These are phyloP conservation scores for Trichonephila clavipes DNA, from an alignment of 1,140 invertebrate genomes.

Conservation along the genomic window DNA sequence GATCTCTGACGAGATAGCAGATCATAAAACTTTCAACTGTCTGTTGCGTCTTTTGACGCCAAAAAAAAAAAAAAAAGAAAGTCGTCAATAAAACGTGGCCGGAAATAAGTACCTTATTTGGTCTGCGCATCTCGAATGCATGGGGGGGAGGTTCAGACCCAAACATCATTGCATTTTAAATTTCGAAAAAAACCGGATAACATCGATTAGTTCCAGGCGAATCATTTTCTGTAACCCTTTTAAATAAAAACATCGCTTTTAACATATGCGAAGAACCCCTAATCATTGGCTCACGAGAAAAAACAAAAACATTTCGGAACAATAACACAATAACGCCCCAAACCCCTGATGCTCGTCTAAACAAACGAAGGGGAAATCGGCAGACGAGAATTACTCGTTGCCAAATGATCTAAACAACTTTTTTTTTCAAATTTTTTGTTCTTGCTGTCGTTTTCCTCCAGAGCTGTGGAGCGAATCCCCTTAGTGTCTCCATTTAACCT, in stretches of 20 bases:
- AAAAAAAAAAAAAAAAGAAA: no score
- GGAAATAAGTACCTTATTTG: no score
- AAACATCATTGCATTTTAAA: no score
- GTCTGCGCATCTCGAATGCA: no score
- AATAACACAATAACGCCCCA: background rate
- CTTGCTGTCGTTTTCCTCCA: background rate
- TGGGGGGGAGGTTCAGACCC: no score
- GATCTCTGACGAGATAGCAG: no score
- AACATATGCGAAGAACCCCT: background rate
- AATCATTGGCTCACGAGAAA: background rate
- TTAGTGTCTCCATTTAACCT: constrained; percentile 33
- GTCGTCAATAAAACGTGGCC: no score
- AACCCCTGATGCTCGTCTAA: background rate
- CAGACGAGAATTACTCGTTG: background rate
- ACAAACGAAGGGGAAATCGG: background rate
- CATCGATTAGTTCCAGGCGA: background rate
- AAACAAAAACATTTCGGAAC: no score
- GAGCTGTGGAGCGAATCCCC: constrained; percentile 49
- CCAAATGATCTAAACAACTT: background rate
- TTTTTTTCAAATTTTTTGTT: background rate
- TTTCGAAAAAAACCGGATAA: background rate
- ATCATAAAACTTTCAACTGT: no score
- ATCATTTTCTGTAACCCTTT: background rate
- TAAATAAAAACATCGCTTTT: background rate
- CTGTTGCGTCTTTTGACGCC: no score